Conservation (phyloP, 2,113 vertebrate genomes). For the Arvicanthis niloticus region DNA sequence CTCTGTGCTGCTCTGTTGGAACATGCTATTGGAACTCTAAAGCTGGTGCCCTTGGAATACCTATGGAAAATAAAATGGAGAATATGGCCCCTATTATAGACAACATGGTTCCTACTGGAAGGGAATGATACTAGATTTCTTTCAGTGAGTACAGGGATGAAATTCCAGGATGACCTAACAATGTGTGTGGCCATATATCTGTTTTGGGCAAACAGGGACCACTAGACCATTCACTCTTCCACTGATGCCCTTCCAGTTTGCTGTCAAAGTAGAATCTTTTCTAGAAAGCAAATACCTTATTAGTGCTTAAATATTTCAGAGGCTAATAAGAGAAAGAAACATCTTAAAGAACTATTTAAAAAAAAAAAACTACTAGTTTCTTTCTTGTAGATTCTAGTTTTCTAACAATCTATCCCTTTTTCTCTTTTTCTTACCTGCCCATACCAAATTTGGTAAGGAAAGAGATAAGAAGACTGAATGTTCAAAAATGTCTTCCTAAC, state of each 20-base stretch:
- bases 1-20: neutral
- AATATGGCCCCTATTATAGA: neutral
- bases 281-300: neutral
- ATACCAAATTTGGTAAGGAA: neutral
- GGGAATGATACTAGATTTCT: neutral
- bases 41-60: too few species aligned
- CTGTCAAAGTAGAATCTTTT: neutral
- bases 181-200: neutral
- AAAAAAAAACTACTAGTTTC: neutral
- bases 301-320: neutral
- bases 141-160: neutral
- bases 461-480: neutral
- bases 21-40: neutral
- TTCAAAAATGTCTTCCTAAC: neutral
- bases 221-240: neutral
- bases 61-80: neutral
- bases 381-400: neutral
- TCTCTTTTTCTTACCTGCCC: neutral
- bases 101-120: neutral
- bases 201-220: neutral
- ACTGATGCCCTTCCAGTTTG: neutral
- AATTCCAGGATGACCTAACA: neutral
- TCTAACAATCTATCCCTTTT: neutral
- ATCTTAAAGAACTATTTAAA: neutral
- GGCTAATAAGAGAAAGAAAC: neutral